phyloP scores from a whole-genome alignment of 2,888 invertebrate species.

The Ashinkailepas kermadecensis region DNA sequence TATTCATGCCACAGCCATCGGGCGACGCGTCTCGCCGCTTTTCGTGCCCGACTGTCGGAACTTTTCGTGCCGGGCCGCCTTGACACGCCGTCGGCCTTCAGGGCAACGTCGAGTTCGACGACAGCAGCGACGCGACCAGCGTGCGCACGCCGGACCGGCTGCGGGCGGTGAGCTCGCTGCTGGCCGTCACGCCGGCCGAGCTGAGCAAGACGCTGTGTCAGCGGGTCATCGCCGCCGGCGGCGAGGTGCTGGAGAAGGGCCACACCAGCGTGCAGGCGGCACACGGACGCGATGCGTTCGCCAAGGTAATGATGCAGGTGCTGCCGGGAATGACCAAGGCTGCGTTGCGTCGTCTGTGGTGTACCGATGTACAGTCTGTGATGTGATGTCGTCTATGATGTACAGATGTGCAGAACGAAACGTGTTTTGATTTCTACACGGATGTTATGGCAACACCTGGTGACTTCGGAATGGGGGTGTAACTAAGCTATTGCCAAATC shows the following conservation, averaged over 20 bases:
- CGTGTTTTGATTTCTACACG: no score
- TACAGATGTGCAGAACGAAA: no score
- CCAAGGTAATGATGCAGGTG: conserved; percentile 55
- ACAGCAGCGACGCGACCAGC: conserved; percentile 51
- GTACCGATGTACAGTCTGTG: no score
- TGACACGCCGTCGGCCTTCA: conserved; percentile 34
- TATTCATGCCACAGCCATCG: no score
- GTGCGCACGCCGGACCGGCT: conserved; percentile 49
- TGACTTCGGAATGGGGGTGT: no score
- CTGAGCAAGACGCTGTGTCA: conserved; percentile 70
- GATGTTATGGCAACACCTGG: no score
- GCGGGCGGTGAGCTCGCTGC: conserved; percentile 50
- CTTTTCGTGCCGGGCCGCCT: no score
- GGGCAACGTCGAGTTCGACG: conserved; percentile 56
- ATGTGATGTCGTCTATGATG: no score
- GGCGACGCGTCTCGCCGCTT: no score
- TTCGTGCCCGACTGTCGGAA: no score
- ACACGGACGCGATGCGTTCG: conserved; percentile 83
- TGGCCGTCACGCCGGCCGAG: conserved; percentile 58
- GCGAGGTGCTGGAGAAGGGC: conserved; percentile 82
- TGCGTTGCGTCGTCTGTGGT: no score
- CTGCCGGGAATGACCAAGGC: background rate
- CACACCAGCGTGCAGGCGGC: conserved; percentile 77
- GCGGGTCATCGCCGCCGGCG: conserved; percentile 85
- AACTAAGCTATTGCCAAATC: no score